Evolutionary conservation across 2,888 invertebrate species (phyloP), one percentile per base, ranked within the genome.

Genomic region (Leptopterna dolabrata): DNA sequence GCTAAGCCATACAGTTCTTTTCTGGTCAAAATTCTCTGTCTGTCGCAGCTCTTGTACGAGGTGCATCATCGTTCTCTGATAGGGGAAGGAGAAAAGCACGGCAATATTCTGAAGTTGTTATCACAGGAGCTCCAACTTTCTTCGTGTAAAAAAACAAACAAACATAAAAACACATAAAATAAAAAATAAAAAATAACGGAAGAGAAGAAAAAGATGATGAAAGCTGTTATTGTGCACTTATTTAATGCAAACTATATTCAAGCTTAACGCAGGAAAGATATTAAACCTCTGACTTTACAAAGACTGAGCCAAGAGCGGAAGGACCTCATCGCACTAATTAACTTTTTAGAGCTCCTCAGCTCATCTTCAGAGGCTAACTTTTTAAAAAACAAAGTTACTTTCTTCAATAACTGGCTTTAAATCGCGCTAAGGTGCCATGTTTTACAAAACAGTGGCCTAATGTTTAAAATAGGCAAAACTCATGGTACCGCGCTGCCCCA

Each of bases 301-400:
- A 63, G 83, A 63, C 83, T 43, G 70, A 30, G 63, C 43, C 30
- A 47, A 43, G 51, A n/a, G 81, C 30, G 51, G 51, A 81, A 83
- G 71, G 83, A 83, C 83, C 83, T 83, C 83, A 83, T 83, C 83
- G 70, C 63, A 41, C 70, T 83, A 70, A 83, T 83, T 83, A 83
- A 83, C 83, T 83, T 83, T 83, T 83, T 83, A 70, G 41, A 83
- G 70, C 83, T 63, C 36, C 19, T 41, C 83, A 19, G 83, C 83
- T 55, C 70, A 83, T 70, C 83, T 83, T 70, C 83, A 36, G 19
- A 41, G 70, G 63, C 19, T 70, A 70, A 70, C 55, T 70, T 70
- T 80, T 83, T 70, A 70, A 83, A n/a, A 81, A 83, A 63, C 70
- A 78, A 78, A 45, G 78, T 83, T 83, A 51, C 83, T 63, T 70